Evolutionary conservation across 2,113 vertebrate species (phyloP).

Genomic region (Eleginops maclovinus): DNA sequence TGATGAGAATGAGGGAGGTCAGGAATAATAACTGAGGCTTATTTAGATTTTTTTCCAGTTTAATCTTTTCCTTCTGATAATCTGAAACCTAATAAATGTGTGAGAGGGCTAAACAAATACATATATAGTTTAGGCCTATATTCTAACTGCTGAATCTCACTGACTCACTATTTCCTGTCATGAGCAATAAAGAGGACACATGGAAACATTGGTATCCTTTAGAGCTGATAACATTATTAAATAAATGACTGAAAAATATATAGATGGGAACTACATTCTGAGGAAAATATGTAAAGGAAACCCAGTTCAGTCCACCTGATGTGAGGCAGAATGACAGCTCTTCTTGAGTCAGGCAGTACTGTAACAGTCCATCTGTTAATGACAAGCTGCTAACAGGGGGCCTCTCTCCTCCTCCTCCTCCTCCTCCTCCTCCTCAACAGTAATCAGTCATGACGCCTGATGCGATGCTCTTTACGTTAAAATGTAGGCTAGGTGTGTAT

Average conservation of each 20-base stretch:
- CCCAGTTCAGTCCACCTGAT: not conserved
- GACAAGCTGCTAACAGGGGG: conserved; percentile 42
- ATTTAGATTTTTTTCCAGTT: conserved; percentile 36
- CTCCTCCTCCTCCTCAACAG: conserved; percentile 10
- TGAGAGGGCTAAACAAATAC: conserved; percentile 13
- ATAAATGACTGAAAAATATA: not conserved
- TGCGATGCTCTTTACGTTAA: conserved; percentile 62
- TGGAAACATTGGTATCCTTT: not conserved
- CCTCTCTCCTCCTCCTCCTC: conserved; percentile 19
- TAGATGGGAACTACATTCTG: not conserved
- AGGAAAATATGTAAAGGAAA: not conserved
- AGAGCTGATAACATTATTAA: not conserved
- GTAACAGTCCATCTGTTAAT: conserved; percentile 24
- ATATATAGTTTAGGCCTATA: not conserved
- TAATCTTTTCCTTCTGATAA: conserved; percentile 21
- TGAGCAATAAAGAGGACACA: not conserved
- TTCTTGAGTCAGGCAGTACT: conserved; percentile 17
- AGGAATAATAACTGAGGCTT: conserved; percentile 61
- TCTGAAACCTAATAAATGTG: conserved; percentile 27
- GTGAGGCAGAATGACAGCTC: not conserved
- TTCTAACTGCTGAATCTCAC: not conserved
- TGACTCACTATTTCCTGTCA: not conserved
- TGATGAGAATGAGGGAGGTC: conserved; percentile 55
- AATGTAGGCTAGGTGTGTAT: conserved; percentile 66
- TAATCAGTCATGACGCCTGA: conserved; percentile 43